Evolutionary conservation across 2,797 vertebrate species (phyloP).

Genomic region (Glyptemys insculpta): DNA sequence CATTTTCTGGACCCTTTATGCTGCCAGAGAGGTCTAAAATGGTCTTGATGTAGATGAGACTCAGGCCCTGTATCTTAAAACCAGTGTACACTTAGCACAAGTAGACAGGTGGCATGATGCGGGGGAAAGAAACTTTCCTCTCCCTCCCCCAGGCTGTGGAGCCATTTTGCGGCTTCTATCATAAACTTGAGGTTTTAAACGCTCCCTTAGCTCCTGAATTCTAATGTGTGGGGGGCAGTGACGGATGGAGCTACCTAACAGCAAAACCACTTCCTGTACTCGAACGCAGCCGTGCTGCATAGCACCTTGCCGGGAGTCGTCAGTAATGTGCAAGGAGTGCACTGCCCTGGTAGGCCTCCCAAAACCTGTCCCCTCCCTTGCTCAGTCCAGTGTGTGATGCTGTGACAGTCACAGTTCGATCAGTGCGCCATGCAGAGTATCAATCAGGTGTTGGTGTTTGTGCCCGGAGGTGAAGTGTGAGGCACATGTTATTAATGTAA

Average conservation of each 20-base stretch:
- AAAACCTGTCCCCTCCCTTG: neutral
- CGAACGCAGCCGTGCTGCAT: neutral
- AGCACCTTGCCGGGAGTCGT: neutral
- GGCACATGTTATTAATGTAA: neutral
- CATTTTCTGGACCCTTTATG: fast-evolving
- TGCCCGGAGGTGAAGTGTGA: neutral
- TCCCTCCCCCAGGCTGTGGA: fast-evolving
- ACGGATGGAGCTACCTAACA: neutral
- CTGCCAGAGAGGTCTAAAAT: neutral
- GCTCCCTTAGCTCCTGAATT: neutral
- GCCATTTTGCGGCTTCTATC: neutral
- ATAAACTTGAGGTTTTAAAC: neutral
- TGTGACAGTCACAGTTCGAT: neutral
- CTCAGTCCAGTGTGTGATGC: too few species aligned
- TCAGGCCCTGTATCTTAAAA: neutral
- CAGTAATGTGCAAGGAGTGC: neutral
- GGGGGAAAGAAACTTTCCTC: neutral
- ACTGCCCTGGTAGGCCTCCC: neutral
- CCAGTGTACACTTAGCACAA: neutral
- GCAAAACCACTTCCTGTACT: neutral
- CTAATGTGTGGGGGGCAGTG: neutral
- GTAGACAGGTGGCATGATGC: neutral
- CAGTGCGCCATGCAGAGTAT: neutral
- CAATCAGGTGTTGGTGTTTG: neutral
- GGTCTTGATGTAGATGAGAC: neutral